Evolutionary conservation across 1,140 invertebrate species (phyloP), one percentile per base, ranked within the genome.

Genomic region (Hetaerina americana): DNA sequence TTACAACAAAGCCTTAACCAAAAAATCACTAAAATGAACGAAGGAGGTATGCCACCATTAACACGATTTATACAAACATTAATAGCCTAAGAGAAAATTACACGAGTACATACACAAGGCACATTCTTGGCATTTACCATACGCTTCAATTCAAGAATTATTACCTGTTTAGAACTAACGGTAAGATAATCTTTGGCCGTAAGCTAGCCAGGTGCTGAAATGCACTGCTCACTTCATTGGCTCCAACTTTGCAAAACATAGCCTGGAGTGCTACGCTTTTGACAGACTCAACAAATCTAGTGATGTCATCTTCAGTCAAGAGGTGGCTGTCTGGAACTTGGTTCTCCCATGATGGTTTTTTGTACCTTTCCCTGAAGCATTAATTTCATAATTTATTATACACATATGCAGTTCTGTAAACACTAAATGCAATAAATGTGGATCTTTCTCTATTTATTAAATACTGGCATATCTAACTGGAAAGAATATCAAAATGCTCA

Each of bases 151-250:
- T n/a, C n/a, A 26, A 3, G 18, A 31, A 70, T 29, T 72, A 79
- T 78, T 77, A 88, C 85, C 84, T 88, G 75, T 97, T 92, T 29
- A 98, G 78, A 18, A 96, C 81, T 66, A 89, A 85, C 6, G 94
- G 93, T 49, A 97, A 87, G 6, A 97, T 88, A 18, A 94, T 80
- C 73, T 91, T 89, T 0, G 95, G 94, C 76, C 93, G 83, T 66
- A 97, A 80, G 22, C 87, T 86, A 5, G 93, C 88, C 68, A 97
- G 81, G 79, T 90, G 84, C 74, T 92, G 87, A 5, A 96, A 81
- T 0, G 91, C 88, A 8, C 85, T 80, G 5, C 85, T 87, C 27
- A 90, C 85, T 75, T 91, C 87, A 22, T 84, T 81, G 18, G 85
- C 81, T 6, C 88, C 88, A 70, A 84, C 82, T 77, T 91, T 89